Conservation (phyloP, 53 echinoderm and acorn worm species). For the Temnopleurus reevesii region DNA sequence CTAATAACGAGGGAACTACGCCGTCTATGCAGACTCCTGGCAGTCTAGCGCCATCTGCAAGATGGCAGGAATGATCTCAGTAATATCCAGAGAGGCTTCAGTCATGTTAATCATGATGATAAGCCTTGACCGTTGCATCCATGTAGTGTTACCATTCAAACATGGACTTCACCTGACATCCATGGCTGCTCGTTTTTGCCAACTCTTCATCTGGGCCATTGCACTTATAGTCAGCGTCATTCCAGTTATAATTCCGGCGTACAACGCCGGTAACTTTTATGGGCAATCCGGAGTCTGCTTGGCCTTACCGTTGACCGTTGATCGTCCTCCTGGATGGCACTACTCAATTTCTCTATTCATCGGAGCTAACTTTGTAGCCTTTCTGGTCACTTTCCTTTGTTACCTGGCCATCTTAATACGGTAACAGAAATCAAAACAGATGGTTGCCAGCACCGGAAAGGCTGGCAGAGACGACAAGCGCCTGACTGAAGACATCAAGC, state of each 20-base stretch:
- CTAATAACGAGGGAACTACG: constrained; percentile 49
- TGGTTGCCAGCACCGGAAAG: background rate
- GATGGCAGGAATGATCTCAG: constrained; percentile 45
- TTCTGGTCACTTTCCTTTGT: constrained; percentile 77
- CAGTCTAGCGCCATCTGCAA: constrained; percentile 44
- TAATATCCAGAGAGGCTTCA: constrained; percentile 55
- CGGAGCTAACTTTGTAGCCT: constrained; percentile 79
- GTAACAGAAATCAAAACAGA: constrained; percentile 21
- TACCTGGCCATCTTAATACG: constrained; percentile 73
- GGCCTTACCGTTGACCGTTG: constrained; percentile 76
- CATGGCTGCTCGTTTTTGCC: background rate
- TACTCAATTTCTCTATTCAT: constrained; percentile 88
- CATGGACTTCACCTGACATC: constrained; percentile 2
- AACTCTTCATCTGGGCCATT: constrained; percentile 7
- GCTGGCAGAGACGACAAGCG: background rate
- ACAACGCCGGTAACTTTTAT: constrained; percentile 63
- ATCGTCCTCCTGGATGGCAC: constrained; percentile 82
- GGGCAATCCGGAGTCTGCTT: constrained; percentile 91
- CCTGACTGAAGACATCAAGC: constrained; percentile 7
- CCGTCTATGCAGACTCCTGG: constrained; percentile 37
- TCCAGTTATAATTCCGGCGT: constrained; percentile 5
- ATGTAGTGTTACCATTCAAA: constrained; percentile 33
- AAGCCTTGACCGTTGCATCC: constrained; percentile 47
- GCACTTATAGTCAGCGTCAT: background rate
- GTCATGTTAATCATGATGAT: constrained; percentile 52